Conservation (phyloP, 2,797 vertebrate species). For the Centropyge bicolor region DNA sequence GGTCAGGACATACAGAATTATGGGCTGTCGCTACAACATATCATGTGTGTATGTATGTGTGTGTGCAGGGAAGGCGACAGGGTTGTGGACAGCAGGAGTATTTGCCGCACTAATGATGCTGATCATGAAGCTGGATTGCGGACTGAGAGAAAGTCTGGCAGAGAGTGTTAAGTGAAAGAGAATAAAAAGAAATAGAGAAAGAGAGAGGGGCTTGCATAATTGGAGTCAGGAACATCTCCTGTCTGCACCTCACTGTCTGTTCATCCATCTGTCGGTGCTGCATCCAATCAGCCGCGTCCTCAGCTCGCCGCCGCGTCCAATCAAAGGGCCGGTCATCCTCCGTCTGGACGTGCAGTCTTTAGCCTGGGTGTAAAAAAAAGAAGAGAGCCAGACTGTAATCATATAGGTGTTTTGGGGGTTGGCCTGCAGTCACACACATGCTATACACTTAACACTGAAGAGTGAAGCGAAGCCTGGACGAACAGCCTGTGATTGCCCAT, state of each 20-base stretch:
- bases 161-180: slow-evolving; percentile 11
- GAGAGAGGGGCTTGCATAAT: slow-evolving; percentile 47
- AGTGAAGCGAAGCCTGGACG: slow-evolving; percentile 53
- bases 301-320: slow-evolving; percentile 50
- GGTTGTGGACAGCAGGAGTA: slow-evolving; percentile 40
- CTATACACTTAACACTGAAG: slow-evolving; percentile 35
- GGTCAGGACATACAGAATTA: slow-evolving; percentile 57
- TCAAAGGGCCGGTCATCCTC: slow-evolving; percentile 51
- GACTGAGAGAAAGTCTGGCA: slow-evolving; percentile 29
- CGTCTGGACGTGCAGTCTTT: slow-evolving; percentile 56
- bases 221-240: slow-evolving; percentile 65
- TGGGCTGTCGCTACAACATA: slow-evolving; percentile 49
- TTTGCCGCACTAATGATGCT: slow-evolving; percentile 32
- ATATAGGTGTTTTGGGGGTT: slow-evolving; percentile 59
- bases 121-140: slow-evolving; percentile 49
- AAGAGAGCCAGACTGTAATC: slow-evolving; percentile 55
- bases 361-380: slow-evolving; percentile 39
- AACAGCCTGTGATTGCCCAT: slow-evolving; percentile 68
- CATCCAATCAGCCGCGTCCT: slow-evolving; percentile 65
- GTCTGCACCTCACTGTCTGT: slow-evolving; percentile 66
- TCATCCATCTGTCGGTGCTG: slow-evolving; percentile 59
- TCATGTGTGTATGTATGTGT: slow-evolving; percentile 36
- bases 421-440: slow-evolving; percentile 26
- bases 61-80: slow-evolving; percentile 2
- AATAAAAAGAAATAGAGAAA: slow-evolving; percentile 5